Evolutionary conservation across 2,113 vertebrate species (phyloP).

Genomic region (Scytalopus superciliaris): DNA sequence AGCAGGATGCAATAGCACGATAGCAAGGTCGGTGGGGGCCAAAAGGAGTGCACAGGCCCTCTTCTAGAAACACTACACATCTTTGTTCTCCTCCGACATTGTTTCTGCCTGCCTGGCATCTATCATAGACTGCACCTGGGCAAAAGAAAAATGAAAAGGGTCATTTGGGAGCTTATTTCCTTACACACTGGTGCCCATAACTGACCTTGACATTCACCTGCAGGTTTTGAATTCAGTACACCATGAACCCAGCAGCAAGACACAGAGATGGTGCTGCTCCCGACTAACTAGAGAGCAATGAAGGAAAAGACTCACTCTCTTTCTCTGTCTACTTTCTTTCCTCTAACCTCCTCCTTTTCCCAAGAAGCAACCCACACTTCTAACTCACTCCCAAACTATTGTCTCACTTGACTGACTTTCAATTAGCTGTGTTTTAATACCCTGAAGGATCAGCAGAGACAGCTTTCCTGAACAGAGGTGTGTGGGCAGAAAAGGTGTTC

Average conservation of each 20-base stretch:
- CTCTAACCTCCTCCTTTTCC: neutral
- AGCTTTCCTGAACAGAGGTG: neutral
- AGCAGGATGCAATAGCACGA: neutral
- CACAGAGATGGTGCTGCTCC: neutral
- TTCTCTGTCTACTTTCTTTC: neutral
- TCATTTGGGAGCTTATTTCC: neutral
- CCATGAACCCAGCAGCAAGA: neutral
- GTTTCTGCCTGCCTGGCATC: neutral
- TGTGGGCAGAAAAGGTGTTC: neutral
- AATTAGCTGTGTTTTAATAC: neutral
- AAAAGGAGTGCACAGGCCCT: neutral
- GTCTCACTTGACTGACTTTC: neutral
- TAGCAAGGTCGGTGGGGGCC: neutral
- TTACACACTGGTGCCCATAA: neutral
- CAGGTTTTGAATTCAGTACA: neutral
- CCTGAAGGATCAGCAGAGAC: neutral
- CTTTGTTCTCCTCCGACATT: neutral
- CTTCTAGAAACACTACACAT: neutral
- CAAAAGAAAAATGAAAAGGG: neutral
- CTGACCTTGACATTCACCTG: neutral
- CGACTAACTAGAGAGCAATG: neutral
- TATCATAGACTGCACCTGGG: conserved; percentile 60
- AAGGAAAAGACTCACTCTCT: neutral
- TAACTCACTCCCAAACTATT: neutral
- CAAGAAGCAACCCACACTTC: neutral